A percentile compares a stretch with the other conserved stretches of the same genome.
Evolutionary conservation across 1,140 invertebrate species (phyloP).

Genomic region (Orchestia grillus): DNA sequence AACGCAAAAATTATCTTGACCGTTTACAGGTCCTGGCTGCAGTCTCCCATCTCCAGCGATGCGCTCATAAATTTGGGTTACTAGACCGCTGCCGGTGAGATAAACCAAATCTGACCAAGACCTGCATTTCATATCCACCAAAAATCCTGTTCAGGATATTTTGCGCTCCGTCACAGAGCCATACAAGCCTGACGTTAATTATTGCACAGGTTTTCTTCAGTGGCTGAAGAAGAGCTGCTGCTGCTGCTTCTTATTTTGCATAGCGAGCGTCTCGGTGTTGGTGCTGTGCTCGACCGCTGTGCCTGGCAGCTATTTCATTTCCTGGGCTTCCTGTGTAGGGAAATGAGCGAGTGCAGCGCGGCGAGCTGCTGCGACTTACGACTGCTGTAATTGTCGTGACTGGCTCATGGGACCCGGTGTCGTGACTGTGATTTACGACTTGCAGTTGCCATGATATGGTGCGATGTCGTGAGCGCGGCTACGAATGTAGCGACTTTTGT

Average conservation of each 20-base stretch:
- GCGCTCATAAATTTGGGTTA: background rate
- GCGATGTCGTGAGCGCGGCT: background rate
- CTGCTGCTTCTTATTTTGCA: background rate
- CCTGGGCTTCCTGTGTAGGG: constrained; percentile 35
- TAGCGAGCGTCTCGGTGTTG: background rate
- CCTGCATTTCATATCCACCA: background rate
- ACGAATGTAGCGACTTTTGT: too few relatives aligned
- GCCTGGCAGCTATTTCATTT: constrained; percentile 35
- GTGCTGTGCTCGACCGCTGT: background rate
- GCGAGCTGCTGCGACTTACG: constrained; percentile 8
- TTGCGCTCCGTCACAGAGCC: background rate
- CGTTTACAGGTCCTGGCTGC: background rate
- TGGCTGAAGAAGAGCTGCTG: background rate
- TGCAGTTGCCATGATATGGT: background rate
- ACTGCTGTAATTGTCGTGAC: constrained; percentile 17
- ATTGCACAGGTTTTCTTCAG: background rate
- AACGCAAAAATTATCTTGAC: background rate
- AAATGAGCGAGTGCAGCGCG: constrained; percentile 36
- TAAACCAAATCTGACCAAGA: background rate
- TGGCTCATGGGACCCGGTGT: background rate
- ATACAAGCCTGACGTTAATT: background rate
- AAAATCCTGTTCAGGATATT: background rate
- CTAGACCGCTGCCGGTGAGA: background rate
- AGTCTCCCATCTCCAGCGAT: background rate
- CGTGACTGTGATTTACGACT: background rate